Base-by-base conservation (phyloP, 2,797 vertebrate species). In the Alexandromys oeconomus region DNA sequence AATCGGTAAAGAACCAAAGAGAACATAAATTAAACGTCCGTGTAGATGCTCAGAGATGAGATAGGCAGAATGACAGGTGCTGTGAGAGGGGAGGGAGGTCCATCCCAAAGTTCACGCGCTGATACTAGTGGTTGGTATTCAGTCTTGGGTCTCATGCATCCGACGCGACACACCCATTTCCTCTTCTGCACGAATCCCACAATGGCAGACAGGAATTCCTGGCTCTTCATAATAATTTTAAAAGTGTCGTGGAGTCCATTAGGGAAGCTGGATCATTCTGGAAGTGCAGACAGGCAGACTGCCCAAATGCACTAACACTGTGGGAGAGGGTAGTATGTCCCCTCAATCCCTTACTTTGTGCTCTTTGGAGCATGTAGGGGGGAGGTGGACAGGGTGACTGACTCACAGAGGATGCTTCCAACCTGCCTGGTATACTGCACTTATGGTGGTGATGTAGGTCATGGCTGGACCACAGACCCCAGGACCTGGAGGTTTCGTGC, bases 31-130 rank as follows among this genome's bases (percentile, higher is more conserved):
- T 87, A 89, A 93, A 81, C 79, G 94, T 96, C 71, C 2, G 8
- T 84, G 79, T 93, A 93, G 94, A 96, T 81, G 96, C 82, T 96
- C 67, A 79, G 89, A 96, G 91, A 97, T 78, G 97, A 96, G 89
- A 96, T 34, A 87, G 59, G 86, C 40, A 92, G 87, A 85, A 93
- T 96, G 96, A 65, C 1, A 65, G 37, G 77, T 61, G 89, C 65
- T 71, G 92, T 37, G 23, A 17, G 1, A 46, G 73, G 82, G 80
- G 46, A 51, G 40, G 91, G 54, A n/a, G 34, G 73, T 48, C 63
- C 78, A 14, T 65, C 71, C 78, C 79, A 37, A 69, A 12, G 63
- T 71, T 31, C 34, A 77, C 27, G 61, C 0, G 4, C 51, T 6
- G 73, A 71, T 2, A 34, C 19, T 13, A 51, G 25, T 6, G 74